Percentiles rank a stretch among this genome's conserved stretches.
These are phyloP conservation scores for Plebejus anna DNA, from an alignment of 2,888 invertebrate species.

Conservation along the genomic window DNA sequence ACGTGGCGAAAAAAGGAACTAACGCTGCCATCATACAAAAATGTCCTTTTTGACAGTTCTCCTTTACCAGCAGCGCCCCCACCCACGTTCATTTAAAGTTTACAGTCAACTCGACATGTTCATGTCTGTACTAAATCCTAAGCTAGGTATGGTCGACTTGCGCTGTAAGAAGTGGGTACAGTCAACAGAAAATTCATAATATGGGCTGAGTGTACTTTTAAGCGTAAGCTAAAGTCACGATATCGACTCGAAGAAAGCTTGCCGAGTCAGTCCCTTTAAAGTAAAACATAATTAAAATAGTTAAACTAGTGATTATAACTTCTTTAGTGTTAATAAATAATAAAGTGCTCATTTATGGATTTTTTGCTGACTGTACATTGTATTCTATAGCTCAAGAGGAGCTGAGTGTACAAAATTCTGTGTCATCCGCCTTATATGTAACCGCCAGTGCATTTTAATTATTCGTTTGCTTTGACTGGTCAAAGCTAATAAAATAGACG, in stretches of 20 bases:
- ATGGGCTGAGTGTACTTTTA: neutral
- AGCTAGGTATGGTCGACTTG: neutral
- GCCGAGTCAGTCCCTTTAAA: neutral
- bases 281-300: neutral
- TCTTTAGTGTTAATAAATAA: neutral
- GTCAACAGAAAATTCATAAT: neutral
- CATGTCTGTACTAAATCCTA: too few species aligned
- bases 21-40: too few species aligned
- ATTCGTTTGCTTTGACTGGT: slow-evolving; percentile 7
- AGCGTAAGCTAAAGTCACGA: neutral
- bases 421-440: slow-evolving; percentile 8
- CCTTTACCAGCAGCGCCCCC: too few species aligned
- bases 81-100: too few species aligned
- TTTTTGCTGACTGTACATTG: neutral
- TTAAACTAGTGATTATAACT: neutral
- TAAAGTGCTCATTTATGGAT: neutral
- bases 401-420: slow-evolving; percentile 7
- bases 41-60: too few species aligned
- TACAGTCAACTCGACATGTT: too few species aligned
- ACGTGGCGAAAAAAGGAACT: too few species aligned
- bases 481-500: slow-evolving; percentile 3
- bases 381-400: neutral
- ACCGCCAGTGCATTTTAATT: slow-evolving; percentile 17
- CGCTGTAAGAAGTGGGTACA: neutral
- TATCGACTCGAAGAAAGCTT: neutral